phyloP scores from a whole-genome alignment of 2,888 invertebrate species.

The Teleiodes luculella region DNA sequence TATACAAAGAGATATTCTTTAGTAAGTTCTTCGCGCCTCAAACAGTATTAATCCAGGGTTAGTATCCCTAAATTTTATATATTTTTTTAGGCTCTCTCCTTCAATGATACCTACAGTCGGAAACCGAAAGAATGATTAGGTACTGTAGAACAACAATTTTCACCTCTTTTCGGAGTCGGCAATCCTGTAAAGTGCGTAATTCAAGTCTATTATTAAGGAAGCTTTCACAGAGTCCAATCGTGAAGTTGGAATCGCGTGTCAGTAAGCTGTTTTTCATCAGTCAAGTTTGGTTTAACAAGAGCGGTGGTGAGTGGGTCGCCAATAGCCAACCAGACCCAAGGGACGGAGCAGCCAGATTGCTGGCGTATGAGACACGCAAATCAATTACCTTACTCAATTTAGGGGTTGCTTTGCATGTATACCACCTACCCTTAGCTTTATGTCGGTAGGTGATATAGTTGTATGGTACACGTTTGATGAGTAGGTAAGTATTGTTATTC shows the following conservation, averaged over 20 bases:
- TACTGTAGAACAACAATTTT: too few species aligned
- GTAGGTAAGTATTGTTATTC: background rate
- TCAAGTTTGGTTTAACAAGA: background rate
- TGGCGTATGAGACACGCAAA: slow-evolving; percentile 5
- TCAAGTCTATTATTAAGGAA: too few species aligned
- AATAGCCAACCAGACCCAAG: background rate
- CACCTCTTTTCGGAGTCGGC: too few species aligned
- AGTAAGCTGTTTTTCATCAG: background rate
- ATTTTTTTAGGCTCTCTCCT: too few species aligned
- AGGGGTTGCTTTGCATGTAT: slow-evolving; percentile 9
- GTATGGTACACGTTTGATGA: background rate
- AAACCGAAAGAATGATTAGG: too few species aligned
- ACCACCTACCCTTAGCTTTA: slow-evolving; percentile 6
- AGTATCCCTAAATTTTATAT: too few species aligned
- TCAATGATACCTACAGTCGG: too few species aligned
- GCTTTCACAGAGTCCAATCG: background rate
- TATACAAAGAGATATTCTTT: too few species aligned
- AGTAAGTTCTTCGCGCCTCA: too few species aligned
- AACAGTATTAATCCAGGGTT: too few species aligned
- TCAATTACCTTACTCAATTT: slow-evolving; percentile 5
- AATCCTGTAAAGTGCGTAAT: too few species aligned
- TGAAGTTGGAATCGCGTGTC: background rate
- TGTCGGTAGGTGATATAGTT: background rate
- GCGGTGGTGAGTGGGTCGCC: background rate
- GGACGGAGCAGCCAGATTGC: background rate